Evolutionary conservation across 2,113 vertebrate species (phyloP).

Genomic region (Micronycteris hirsuta): DNA sequence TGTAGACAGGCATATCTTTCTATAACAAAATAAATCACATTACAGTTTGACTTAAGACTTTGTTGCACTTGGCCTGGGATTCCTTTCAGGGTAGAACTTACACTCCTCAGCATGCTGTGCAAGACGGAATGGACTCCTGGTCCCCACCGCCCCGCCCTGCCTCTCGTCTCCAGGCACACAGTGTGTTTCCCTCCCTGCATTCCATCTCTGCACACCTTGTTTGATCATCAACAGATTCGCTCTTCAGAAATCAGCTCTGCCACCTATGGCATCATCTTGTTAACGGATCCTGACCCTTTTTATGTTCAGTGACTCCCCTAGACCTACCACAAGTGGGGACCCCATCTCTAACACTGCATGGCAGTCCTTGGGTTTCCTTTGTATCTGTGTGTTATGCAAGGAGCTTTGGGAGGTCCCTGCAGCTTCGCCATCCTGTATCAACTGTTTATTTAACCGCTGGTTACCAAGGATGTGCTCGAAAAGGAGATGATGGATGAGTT

Average conservation of each 20-base stretch:
- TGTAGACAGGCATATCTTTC: not conserved
- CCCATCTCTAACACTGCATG: not conserved
- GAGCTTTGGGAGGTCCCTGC: accelerated
- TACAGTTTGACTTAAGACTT: not conserved
- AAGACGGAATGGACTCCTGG: not conserved
- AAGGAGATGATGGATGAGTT: not conserved
- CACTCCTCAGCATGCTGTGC: not conserved
- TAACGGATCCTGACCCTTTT: not conserved
- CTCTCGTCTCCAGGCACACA: not conserved
- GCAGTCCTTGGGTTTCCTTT: not conserved
- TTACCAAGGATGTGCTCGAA: not conserved
- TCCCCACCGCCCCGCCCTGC: accelerated
- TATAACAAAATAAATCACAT: not conserved
- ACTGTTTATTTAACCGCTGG: not conserved
- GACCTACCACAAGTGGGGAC: not conserved
- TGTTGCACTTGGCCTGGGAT: not conserved
- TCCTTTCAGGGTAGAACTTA: not conserved
- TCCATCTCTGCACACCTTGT: not conserved
- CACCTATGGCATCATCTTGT: accelerated
- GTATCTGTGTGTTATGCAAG: not conserved
- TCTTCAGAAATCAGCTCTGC: not conserved
- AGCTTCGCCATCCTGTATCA: too few relatives aligned
- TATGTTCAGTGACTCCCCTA: not conserved
- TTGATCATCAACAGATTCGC: not conserved
- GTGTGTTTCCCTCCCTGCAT: accelerated